These are phyloP conservation scores for Argya squamiceps DNA, from an alignment of 2,797 vertebrate species.

Conservation along the genomic window DNA sequence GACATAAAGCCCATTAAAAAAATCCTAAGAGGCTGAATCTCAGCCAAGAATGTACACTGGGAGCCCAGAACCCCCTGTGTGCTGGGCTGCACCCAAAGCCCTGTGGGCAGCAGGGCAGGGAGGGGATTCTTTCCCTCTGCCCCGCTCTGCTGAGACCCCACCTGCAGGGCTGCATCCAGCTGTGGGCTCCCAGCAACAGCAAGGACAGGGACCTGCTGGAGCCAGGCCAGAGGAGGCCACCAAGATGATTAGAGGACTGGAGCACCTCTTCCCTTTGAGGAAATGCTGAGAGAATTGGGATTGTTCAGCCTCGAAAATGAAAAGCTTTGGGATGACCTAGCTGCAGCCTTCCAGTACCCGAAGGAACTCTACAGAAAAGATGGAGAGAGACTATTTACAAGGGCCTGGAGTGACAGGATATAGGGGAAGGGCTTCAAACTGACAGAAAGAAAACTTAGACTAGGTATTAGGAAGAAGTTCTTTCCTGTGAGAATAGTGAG, in stretches of 20 bases:
- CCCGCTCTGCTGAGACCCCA: not conserved
- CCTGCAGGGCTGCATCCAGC: not conserved
- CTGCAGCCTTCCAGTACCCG: accelerated
- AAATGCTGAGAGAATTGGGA: not conserved
- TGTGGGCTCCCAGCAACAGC: not conserved
- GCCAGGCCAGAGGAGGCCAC: not conserved
- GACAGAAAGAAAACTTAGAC: not conserved
- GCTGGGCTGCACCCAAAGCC: not conserved
- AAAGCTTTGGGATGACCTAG: not conserved
- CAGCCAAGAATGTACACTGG: not conserved
- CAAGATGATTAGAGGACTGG: accelerated
- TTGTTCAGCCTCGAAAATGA: not conserved
- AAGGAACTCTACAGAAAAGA: not conserved
- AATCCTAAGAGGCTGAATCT: too few relatives aligned
- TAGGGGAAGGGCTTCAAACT: not conserved
- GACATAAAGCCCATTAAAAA: not conserved
- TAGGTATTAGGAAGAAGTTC: not conserved
- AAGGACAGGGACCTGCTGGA: not conserved
- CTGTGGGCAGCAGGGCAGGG: not conserved
- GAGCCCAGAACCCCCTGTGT: accelerated
- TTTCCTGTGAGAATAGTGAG: not conserved
- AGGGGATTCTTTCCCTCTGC: not conserved
- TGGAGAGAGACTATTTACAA: too few relatives aligned
- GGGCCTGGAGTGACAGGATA: not conserved
- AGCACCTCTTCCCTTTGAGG: accelerated